Percentiles rank a stretch among this genome's conserved stretches.
phyloP scores from a whole-genome alignment of 1,140 invertebrate species.

The Psilanteris sp. region DNA sequence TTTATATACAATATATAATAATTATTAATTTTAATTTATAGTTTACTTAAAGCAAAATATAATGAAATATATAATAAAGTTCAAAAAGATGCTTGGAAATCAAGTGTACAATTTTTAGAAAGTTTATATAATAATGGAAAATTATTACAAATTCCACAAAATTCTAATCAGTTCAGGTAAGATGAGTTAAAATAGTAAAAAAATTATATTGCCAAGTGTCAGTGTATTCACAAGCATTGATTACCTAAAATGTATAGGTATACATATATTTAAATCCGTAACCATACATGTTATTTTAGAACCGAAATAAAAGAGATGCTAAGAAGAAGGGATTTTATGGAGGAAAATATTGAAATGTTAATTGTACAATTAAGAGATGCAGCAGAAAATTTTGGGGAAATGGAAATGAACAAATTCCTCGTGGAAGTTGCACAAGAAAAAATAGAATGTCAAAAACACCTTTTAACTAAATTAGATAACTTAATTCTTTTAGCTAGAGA shows the following conservation, averaged over 20 bases:
- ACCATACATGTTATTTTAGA: conserved; percentile 63
- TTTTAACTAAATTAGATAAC: conserved; percentile 67
- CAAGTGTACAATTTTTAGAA: conserved; percentile 51
- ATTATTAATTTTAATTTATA: conserved; percentile 8
- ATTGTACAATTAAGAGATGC: conserved; percentile 64
- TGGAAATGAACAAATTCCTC: conserved; percentile 65
- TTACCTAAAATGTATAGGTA: too few relatives aligned
- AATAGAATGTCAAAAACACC: conserved; percentile 61
- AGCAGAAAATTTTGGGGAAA: conserved; percentile 64
- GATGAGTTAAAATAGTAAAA: too few relatives aligned
- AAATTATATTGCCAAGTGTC: too few relatives aligned
- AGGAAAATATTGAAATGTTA: conserved; percentile 69
- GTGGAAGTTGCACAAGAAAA: conserved; percentile 60
- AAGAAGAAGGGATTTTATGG: conserved; percentile 67
- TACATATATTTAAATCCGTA: too few relatives aligned
- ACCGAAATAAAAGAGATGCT: conserved; percentile 68
- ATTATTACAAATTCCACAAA: conserved; percentile 63
- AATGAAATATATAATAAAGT: conserved; percentile 66
- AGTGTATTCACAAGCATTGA: too few relatives aligned
- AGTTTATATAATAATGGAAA: conserved; percentile 69
- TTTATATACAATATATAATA: too few relatives aligned
- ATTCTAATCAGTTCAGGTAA: conserved; percentile 43
- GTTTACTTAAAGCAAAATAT: conserved; percentile 61
- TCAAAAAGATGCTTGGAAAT: conserved; percentile 52
- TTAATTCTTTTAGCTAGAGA: conserved; percentile 67